Conservation (phyloP, 2,113 vertebrate species). For the Tetrax tetrax region DNA sequence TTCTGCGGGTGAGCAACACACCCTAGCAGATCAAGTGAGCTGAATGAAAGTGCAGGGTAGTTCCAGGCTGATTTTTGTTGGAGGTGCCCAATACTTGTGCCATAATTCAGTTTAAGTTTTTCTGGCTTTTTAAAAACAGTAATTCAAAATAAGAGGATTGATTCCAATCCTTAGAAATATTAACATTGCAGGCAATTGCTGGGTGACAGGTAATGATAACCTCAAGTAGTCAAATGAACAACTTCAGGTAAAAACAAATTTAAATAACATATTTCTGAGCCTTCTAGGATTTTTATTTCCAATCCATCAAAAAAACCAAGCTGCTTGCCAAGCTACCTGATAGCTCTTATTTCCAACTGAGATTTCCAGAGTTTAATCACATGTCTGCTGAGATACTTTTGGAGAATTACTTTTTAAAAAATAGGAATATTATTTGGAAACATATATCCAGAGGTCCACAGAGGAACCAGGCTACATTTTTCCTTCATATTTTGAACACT, state of each 20-base stretch:
- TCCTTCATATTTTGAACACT: not conserved
- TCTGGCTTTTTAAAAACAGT: not conserved
- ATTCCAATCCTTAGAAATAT: not conserved
- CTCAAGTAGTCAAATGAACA: not conserved
- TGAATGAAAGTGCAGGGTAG: not conserved
- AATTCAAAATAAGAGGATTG: not conserved
- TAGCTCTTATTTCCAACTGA: slow-evolving; percentile 40
- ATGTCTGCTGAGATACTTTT: not conserved
- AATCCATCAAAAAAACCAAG: not conserved
- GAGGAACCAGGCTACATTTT: slow-evolving; percentile 20
- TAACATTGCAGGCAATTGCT: not conserved
- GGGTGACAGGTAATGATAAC: not conserved
- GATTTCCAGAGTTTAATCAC: slow-evolving; percentile 44
- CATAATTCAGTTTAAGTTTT: not conserved
- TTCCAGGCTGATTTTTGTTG: not conserved
- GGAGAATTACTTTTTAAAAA: slow-evolving; percentile 49
- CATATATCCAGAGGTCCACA: not conserved
- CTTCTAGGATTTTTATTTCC: slow-evolving; percentile 40
- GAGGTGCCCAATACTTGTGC: not conserved
- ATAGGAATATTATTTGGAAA: slow-evolving; percentile 57
- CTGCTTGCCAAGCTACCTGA: slow-evolving; percentile 5
- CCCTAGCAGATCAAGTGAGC: not conserved
- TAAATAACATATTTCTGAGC: not conserved
- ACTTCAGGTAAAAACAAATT: slow-evolving; percentile 3
- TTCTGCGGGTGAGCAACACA: fast-evolving